Evolutionary conservation across 2,797 vertebrate genomes (phyloP).

Genomic region (Eospalax fontanierii): DNA sequence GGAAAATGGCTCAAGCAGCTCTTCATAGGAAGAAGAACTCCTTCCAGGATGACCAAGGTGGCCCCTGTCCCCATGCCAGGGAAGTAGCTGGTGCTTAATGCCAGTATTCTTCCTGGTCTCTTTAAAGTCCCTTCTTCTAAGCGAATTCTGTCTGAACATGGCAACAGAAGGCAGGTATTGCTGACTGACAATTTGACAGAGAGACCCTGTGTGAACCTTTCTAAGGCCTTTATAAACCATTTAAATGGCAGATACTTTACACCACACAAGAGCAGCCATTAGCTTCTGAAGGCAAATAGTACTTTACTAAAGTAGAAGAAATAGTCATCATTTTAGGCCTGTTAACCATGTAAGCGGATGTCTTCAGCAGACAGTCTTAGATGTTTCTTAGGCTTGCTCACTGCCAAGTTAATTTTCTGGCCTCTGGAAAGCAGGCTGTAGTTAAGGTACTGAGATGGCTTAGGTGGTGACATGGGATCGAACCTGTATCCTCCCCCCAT

Average conservation of each 20-base stretch:
- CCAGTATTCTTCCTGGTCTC: background rate
- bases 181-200: background rate
- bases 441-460: background rate
- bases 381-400: background rate
- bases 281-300: background rate
- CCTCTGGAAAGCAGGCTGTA: background rate
- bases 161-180: accelerated
- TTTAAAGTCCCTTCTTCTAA: accelerated
- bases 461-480: accelerated
- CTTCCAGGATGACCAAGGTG: accelerated
- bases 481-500: accelerated
- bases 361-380: background rate
- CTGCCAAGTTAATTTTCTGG: background rate
- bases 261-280: background rate
- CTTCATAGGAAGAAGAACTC: background rate
- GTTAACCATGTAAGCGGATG: background rate
- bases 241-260: background rate
- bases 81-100: too few relatives aligned
- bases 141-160: accelerated
- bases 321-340: background rate
- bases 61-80: background rate
- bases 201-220: too few relatives aligned
- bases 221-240: background rate
- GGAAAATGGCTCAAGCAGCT: background rate
- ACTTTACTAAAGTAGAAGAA: background rate